Evolutionary conservation across 2,113 vertebrate species (phyloP).

Genomic region (Thryonomys swinderianus): DNA sequence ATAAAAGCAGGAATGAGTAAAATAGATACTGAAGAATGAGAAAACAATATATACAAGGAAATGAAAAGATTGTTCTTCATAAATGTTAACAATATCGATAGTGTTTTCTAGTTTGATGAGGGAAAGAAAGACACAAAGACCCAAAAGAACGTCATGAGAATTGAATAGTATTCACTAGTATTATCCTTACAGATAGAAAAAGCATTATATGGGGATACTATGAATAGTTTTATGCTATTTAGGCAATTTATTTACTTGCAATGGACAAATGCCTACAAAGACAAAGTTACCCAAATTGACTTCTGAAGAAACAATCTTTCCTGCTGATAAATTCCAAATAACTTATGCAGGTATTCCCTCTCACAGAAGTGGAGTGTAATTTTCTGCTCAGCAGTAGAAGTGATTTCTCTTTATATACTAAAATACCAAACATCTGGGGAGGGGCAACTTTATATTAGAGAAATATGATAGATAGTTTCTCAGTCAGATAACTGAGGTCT

Average conservation of each 20-base stretch:
- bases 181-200: not conserved
- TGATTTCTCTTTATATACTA: not conserved
- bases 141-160: not conserved
- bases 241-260: not conserved
- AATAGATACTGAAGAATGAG: not conserved
- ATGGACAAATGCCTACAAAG: not conserved
- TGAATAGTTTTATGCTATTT: not conserved
- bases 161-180: not conserved
- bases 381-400: no score
- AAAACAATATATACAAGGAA: not conserved
- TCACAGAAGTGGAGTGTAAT: not conserved
- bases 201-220: not conserved
- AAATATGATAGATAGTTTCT: not conserved
- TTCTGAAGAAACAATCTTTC: not conserved
- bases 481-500: not conserved
- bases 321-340: not conserved
- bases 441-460: no score
- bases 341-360: no score
- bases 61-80: not conserved
- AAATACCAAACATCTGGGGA: not conserved
- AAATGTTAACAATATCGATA: not conserved
- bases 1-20: not conserved
- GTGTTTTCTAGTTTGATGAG: not conserved
- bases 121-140: not conserved
- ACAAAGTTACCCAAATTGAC: not conserved